These are phyloP conservation scores for Anaspis maculata DNA, from an alignment of 2,888 invertebrate genomes.

Conservation along the genomic window DNA sequence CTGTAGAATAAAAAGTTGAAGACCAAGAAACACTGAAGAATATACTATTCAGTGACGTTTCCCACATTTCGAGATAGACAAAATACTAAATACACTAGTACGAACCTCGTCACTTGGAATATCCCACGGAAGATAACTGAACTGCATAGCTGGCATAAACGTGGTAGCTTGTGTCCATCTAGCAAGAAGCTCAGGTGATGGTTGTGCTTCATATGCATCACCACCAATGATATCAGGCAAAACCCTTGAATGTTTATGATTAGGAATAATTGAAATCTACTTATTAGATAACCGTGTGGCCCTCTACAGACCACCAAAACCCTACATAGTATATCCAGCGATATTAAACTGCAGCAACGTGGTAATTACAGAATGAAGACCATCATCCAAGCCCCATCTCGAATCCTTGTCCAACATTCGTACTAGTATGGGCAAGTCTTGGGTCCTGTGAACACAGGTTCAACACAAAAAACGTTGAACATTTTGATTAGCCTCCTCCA, in stretches of 20 bases:
- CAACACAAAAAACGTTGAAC: too few relatives aligned
- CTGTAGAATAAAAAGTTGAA: too few relatives aligned
- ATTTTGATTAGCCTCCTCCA: too few relatives aligned
- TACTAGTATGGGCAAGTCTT: slow-evolving; percentile 61
- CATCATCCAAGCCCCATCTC: slow-evolving; percentile 59
- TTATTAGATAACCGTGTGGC: too few relatives aligned
- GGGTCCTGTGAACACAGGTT: too few relatives aligned
- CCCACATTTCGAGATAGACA: too few relatives aligned
- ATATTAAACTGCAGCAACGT: slow-evolving; percentile 55
- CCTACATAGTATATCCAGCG: slow-evolving; percentile 40
- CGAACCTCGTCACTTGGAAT: slow-evolving; percentile 41
- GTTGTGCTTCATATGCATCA: slow-evolving; percentile 38
- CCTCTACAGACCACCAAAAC: not conserved
- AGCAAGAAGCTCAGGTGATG: slow-evolving; percentile 56
- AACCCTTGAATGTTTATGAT: slow-evolving; percentile 47
- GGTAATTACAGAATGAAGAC: slow-evolving; percentile 63
- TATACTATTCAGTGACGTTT: too few relatives aligned
- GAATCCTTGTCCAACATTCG: slow-evolving; percentile 75
- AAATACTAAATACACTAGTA: too few relatives aligned
- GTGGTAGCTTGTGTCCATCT: slow-evolving; percentile 72
- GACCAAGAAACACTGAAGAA: too few relatives aligned
- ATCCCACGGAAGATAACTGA: slow-evolving; percentile 74
- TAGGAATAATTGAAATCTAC: not conserved
- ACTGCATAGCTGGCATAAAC: slow-evolving; percentile 73
- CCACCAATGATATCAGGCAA: slow-evolving; percentile 76